Evolutionary conservation across 2,797 vertebrate species (phyloP), one percentile per base, ranked within the genome.

Genomic region (Urosaurus nigricauda): DNA sequence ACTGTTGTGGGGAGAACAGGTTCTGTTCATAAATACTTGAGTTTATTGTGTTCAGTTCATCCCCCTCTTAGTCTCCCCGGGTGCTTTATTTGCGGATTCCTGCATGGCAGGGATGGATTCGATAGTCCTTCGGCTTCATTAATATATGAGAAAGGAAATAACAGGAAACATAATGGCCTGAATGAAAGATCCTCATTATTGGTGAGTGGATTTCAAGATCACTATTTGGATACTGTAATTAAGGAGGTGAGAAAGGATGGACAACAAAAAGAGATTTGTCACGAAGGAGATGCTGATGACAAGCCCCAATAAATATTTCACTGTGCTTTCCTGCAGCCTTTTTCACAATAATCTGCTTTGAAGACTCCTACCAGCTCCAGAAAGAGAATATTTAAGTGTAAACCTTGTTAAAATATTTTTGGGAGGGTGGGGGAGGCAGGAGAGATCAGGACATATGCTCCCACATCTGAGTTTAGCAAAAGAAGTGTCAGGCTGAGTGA

Each of bases 21-120:
- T 53, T 81, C 35, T 91, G 83, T 82, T 87, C 91, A 89, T 83
- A 93, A 94, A 94, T 93, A 88, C 87, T 93, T 94, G 88, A 94
- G 90, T 92, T 93, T 93, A 90, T 75, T 14, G n/a, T 37, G 14
- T 53, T 21, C 60, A 32, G 16, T n/a, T 37, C 26, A 21, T 80
- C 47, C 47, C 8, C 43, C 32, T 17, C 47, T 8, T 21, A 65
- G 29, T 65, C 24, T 65, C 63, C 29, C 63, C 2, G 24, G 63
- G 26, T 65, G 24, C 60, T 65, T 65, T 65, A 24, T 9, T 21
- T 56, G 53, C 2, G 53, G 53, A 56, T 56, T 13, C 53, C 53
- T 16, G 13, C 53, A 8, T 65, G 63, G 63, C 63, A 65, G 63
- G 63, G 24, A 21, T 65, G 63, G 24, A 65, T 21, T 65, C 9